Percentiles rank a stretch among this genome's conserved stretches.
These are phyloP conservation scores for Eristalis pertinax DNA, from an alignment of 2,888 invertebrate genomes.

Conservation along the genomic window DNA sequence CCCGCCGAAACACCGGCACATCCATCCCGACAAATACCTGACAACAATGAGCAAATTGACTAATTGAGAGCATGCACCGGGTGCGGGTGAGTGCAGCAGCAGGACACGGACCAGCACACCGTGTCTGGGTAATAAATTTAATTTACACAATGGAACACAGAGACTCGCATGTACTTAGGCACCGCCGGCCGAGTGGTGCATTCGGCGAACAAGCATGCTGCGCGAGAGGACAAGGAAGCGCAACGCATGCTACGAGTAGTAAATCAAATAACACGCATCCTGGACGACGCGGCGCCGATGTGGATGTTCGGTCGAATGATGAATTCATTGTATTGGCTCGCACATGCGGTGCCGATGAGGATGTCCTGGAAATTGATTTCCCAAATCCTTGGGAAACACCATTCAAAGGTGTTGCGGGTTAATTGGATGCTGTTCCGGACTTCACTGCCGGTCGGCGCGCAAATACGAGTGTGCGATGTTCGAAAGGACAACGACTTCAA, in stretches of 20 bases:
- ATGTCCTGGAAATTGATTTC: not conserved
- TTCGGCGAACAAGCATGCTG: not conserved
- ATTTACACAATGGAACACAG: constrained; percentile 59
- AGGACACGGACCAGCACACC: constrained; percentile 49
- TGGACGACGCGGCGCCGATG: not conserved
- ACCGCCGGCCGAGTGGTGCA: not conserved
- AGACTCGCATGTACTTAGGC: constrained; percentile 3
- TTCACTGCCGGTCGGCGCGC: not conserved
- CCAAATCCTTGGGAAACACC: not conserved
- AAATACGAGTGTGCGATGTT: not conserved
- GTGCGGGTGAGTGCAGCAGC: constrained; percentile 31
- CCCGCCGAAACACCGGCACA: not conserved
- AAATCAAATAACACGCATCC: not conserved
- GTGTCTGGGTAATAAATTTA: constrained; percentile 48
- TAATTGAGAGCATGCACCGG: constrained; percentile 61
- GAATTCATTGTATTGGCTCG: not conserved
- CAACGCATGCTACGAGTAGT: not conserved
- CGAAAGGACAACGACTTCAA: not conserved
- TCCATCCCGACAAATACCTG: constrained; percentile 56
- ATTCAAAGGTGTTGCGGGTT: not conserved
- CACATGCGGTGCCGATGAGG: not conserved
- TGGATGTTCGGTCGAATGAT: not conserved
- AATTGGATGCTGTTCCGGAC: not conserved
- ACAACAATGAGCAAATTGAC: constrained; percentile 68
- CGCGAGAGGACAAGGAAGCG: not conserved